These are phyloP conservation scores for Anas flavirostris DNA, from an alignment of 2,797 vertebrate genomes.

Conservation along the genomic window DNA sequence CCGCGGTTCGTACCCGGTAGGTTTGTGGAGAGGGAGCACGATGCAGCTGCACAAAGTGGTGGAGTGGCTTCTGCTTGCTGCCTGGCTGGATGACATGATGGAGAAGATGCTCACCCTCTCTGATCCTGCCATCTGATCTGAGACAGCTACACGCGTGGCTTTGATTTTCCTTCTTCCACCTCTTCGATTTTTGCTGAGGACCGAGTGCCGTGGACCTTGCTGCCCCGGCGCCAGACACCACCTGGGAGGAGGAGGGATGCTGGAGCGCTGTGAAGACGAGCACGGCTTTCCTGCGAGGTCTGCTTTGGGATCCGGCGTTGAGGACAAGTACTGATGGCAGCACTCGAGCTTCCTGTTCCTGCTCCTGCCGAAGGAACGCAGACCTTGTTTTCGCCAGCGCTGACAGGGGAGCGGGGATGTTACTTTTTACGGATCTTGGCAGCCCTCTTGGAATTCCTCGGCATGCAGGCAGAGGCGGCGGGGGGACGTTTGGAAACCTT, in stretches of 20 bases:
- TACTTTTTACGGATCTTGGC: slow-evolving; percentile 51
- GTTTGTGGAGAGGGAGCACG: neutral
- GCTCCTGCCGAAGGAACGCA: slow-evolving; percentile 32
- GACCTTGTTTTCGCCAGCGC: slow-evolving; percentile 36
- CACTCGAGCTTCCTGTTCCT: slow-evolving; percentile 25
- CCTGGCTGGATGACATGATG: neutral
- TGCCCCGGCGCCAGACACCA: neutral
- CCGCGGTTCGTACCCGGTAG: neutral
- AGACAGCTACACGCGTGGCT: neutral
- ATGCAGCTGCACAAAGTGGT: neutral
- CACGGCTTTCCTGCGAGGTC: neutral
- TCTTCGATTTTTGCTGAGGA: neutral
- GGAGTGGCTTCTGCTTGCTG: slow-evolving; percentile 6
- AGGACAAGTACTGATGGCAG: slow-evolving; percentile 32
- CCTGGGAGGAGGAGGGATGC: neutral
- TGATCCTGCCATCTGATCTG: neutral
- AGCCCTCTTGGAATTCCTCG: slow-evolving; percentile 57
- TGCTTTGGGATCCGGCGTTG: neutral
- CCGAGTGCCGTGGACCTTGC: neutral
- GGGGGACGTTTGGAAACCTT: slow-evolving; percentile 39
- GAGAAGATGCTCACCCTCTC: neutral
- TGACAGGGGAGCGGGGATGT: slow-evolving; percentile 11
- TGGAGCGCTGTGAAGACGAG: neutral
- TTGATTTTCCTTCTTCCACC: neutral
- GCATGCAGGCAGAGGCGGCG: neutral